phyloP scores from a whole-genome alignment of 2,888 invertebrate species.

The Himalopsyche anomala region DNA sequence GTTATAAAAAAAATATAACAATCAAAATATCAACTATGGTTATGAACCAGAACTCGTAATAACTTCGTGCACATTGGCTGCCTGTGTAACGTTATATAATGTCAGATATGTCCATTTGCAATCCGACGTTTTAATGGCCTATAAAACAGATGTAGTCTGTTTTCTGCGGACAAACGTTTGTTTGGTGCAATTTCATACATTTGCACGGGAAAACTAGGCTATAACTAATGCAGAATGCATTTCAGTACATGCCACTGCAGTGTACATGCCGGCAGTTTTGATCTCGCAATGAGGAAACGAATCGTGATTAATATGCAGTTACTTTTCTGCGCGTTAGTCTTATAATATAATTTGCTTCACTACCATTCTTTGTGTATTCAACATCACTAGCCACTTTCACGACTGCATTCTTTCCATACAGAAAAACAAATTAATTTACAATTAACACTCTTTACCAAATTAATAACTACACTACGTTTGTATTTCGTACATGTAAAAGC shows the following conservation, averaged over 20 bases:
- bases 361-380: too few species aligned
- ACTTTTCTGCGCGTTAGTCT: too few species aligned
- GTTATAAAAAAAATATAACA: too few species aligned
- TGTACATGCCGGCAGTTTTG: not conserved
- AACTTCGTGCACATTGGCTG: not conserved
- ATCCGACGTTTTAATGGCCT: conserved; percentile 7
- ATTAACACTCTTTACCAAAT: too few species aligned
- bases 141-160: not conserved
- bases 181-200: not conserved
- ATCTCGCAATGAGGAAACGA: not conserved
- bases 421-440: too few species aligned
- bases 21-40: not conserved
- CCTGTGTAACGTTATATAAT: not conserved
- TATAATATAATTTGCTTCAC: too few species aligned
- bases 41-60: not conserved
- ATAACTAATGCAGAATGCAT: conserved; percentile 22
- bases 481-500: too few species aligned
- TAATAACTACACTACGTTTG: too few species aligned
- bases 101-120: not conserved
- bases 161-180: conserved; percentile 9
- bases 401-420: too few species aligned
- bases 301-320: too few species aligned
- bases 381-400: too few species aligned
- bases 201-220: not conserved
- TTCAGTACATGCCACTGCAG: not conserved